phyloP scores from a whole-genome alignment of 1,140 invertebrate species.

The Cepaea nemoralis region DNA sequence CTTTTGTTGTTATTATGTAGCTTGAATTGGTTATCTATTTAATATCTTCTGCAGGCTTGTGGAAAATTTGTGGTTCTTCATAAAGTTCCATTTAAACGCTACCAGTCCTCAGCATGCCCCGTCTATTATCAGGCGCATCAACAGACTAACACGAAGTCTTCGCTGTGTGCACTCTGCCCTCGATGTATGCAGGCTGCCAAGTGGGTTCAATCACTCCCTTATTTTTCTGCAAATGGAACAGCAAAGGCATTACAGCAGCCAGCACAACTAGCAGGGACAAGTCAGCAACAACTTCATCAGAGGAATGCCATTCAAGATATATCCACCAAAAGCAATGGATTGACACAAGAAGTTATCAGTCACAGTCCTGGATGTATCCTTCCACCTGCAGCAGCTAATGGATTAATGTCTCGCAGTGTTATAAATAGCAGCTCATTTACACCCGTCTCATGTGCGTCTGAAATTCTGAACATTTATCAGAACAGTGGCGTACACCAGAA shows the following conservation, averaged over 20 bases:
- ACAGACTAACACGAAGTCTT: background rate
- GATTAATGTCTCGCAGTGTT: background rate
- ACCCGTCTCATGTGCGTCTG: background rate
- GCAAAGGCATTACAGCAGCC: background rate
- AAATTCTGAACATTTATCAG: background rate
- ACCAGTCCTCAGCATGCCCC: conserved; percentile 16
- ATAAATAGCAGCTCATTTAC: background rate
- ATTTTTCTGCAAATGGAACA: background rate
- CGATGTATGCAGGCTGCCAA: conserved; percentile 23
- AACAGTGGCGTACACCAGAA: background rate
- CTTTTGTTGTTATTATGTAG: no score
- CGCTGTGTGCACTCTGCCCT: background rate
- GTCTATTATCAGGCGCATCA: conserved; percentile 19
- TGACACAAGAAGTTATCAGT: background rate
- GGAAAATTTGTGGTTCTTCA: conserved; percentile 16
- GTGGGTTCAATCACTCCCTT: background rate
- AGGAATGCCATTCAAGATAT: background rate
- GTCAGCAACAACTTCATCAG: background rate
- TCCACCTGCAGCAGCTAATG: background rate
- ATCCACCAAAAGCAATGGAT: background rate
- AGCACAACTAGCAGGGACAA: background rate
- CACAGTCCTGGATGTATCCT: background rate
- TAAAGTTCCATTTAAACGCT: conserved; percentile 34
- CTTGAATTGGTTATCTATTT: no score
- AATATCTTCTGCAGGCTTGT: background rate